Base-by-base conservation (phyloP, 2,888 invertebrate genomes). In the Halictus ligatus region DNA sequence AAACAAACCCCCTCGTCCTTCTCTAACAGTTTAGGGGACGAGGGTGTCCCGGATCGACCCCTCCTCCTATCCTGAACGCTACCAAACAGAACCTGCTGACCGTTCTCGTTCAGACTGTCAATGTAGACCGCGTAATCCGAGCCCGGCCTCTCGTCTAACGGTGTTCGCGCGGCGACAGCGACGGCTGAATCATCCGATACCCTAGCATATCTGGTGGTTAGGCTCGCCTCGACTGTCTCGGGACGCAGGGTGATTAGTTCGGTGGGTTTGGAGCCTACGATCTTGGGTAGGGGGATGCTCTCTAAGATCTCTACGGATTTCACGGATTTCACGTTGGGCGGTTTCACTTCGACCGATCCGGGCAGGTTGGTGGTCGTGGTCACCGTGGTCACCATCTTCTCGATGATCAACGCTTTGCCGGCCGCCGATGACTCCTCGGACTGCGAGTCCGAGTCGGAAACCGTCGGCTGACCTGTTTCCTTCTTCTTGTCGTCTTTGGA, bases 11-110 rank as follows among this genome's bases (percentile, higher is more conserved):
- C 21, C n/a, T 72, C 72, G 78, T 64, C n/a, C 35, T 29, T 67
- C 40, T 35, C 86, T 73, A 75, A 13, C 18, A 54, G 35, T n/a
- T 48, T 83, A 13, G 73, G 64, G 50, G 79, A 85, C 85, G 78
- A 75, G n/a, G 90, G 88, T 40, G 75, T 86, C 10, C 48, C 79
- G n/a, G 85, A 43, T 75, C 88, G 89, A 84, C 72, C 87, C 46
- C 88, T 92, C 82, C 87, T 94, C 84, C 94, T 94, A 90, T 94
- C 92, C 88, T 92, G 93, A 81, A 94, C 92, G 89, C 94, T 95
- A 87, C 94, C 94, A 78, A 95, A 94, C 43, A 95, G 78, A 25
- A 93, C 89, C 67, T 90, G 86, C 43, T 93, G 88, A 73, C 89
- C 74, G 75, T 78, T 46, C 18, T 88, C 75, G 43, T 40, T 67